A percentile compares a stretch with the other conserved stretches of the same genome.
phyloP scores from a whole-genome alignment of 2,888 invertebrate genomes.

The Drosophila greeni region DNA sequence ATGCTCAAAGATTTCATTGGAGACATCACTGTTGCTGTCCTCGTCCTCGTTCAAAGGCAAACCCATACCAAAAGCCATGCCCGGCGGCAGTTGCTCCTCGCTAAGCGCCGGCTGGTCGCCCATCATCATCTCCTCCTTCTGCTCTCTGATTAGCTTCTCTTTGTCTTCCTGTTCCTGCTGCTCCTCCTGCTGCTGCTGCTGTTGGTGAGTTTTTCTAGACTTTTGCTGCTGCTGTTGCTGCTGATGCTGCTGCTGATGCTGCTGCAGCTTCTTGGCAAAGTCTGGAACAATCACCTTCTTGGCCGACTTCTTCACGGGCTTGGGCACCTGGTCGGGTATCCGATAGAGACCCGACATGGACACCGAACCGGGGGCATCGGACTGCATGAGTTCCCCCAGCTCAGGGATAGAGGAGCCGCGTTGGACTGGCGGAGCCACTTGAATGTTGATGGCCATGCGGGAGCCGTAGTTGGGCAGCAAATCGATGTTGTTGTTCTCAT shows the following conservation, averaged over 20 bases:
- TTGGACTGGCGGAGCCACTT: slow-evolving; percentile 44
- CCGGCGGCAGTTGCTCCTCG: slow-evolving; percentile 51
- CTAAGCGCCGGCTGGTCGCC: slow-evolving; percentile 75
- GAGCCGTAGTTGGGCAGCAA: slow-evolving; percentile 62
- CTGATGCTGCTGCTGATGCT: slow-evolving; percentile 37
- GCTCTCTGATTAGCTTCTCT: slow-evolving; percentile 20
- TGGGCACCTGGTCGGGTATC: slow-evolving; percentile 75
- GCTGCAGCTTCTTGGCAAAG: slow-evolving; percentile 42
- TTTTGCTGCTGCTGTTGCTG: slow-evolving; percentile 38
- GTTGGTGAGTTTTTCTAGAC: slow-evolving; percentile 24
- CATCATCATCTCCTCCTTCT: slow-evolving; percentile 76
- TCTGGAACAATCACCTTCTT: slow-evolving; percentile 68
- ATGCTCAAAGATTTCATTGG: slow-evolving; percentile 76
- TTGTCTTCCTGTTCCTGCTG: background rate
- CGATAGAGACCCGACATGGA: slow-evolving; percentile 42
- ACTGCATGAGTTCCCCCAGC: slow-evolving; percentile 77
- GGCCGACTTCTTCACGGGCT: slow-evolving; percentile 74
- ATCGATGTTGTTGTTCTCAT: slow-evolving; percentile 78
- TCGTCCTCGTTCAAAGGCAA: slow-evolving; percentile 37
- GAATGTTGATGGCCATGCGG: slow-evolving; percentile 52
- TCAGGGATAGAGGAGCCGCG: slow-evolving; percentile 63
- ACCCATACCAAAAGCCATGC: slow-evolving; percentile 16
- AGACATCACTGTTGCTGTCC: slow-evolving; percentile 64
- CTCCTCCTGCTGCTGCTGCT: slow-evolving; percentile 21
- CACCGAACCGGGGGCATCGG: slow-evolving; percentile 64